These are phyloP conservation scores for Phortica okadai DNA, from an alignment of 2,888 invertebrate genomes.

Conservation along the genomic window DNA sequence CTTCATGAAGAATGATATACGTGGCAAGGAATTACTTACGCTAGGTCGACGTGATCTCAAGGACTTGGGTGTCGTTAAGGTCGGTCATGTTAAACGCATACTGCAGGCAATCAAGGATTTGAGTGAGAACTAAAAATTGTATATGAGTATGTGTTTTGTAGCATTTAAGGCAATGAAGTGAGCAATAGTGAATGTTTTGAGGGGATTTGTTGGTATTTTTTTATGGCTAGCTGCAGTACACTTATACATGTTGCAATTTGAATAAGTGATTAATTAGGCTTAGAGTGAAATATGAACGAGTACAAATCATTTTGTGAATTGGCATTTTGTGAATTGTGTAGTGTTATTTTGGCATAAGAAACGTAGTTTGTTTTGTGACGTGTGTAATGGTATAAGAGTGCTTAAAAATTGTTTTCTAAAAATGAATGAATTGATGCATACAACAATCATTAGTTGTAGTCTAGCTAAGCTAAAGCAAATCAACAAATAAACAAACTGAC, in stretches of 20 bases:
- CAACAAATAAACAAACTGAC: conserved; percentile 24
- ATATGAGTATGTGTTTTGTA: not conserved
- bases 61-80: conserved; percentile 95
- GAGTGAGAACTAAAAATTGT: conserved; percentile 67
- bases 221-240: too few species aligned
- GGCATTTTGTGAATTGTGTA: not conserved
- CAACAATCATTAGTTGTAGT: conserved; percentile 67
- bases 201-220: not conserved
- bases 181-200: not conserved
- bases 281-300: not conserved
- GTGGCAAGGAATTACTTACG: conserved; percentile 91
- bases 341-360: not conserved
- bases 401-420: conserved; percentile 29
- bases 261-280: conserved; percentile 1
- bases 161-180: not conserved
- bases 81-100: conserved; percentile 96
- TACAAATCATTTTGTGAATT: conserved; percentile 5
- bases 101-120: conserved; percentile 94
- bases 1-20: conserved; percentile 93
- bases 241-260: conserved; percentile 11
- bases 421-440: conserved; percentile 54
- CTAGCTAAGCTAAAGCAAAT: conserved; percentile 59
- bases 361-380: not conserved
- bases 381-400: not conserved
- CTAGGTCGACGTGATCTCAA: conserved; percentile 91